Conservation (phyloP, 2,797 vertebrate genomes). For the Ficedula albicollis region DNA sequence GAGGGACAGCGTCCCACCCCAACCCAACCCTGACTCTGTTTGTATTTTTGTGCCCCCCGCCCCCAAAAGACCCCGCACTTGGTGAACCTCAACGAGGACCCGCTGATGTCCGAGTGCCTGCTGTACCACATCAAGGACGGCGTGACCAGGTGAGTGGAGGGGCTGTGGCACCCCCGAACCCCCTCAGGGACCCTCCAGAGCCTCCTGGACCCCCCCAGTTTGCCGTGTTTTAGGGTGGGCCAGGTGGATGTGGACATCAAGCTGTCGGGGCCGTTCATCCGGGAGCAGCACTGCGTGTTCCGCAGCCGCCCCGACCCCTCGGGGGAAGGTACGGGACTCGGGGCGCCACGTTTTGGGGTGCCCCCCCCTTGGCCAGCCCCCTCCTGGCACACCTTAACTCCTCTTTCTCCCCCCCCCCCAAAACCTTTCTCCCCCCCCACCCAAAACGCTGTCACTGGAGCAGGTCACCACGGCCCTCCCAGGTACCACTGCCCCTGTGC, state of each 20-base stretch:
- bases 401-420: background rate
- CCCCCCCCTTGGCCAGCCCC: background rate
- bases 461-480: background rate
- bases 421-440: too few species aligned
- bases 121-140: background rate
- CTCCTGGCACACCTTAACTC: background rate
- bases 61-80: background rate
- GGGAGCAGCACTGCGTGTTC: background rate
- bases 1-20: too few species aligned
- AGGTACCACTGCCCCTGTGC: background rate
- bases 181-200: too few species aligned
- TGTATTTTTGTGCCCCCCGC: background rate
- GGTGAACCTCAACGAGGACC: background rate
- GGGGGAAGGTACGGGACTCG: background rate
- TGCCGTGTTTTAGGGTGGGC: background rate
- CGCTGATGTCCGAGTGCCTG: background rate
- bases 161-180: background rate
- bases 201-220: rapidly evolving
- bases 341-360: background rate
- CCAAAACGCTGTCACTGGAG: background rate
- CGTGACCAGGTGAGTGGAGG: background rate
- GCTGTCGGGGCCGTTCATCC: background rate
- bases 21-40: too few species aligned
- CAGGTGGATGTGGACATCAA: background rate
- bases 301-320: background rate